A percentile compares a stretch with the other conserved stretches of the same genome.
Conservation (phyloP, 2,113 vertebrate genomes). For the Rhineura floridana region DNA sequence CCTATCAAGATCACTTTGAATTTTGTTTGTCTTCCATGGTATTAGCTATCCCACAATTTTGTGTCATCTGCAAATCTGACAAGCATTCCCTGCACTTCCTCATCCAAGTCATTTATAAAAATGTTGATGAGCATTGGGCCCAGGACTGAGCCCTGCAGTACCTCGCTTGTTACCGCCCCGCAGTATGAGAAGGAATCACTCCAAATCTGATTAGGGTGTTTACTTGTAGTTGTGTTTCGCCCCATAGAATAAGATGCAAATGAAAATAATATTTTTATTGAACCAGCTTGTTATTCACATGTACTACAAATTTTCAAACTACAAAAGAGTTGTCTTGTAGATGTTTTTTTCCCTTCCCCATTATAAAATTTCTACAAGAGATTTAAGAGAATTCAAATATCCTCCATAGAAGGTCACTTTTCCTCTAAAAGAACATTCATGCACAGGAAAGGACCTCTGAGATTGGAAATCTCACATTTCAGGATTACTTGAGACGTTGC, state of each 20-base stretch:
- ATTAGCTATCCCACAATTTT: too few relatives aligned
- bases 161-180: too few relatives aligned
- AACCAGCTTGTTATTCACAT: background rate
- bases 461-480: background rate
- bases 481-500: background rate
- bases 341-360: background rate
- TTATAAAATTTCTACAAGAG: background rate
- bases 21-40: too few relatives aligned
- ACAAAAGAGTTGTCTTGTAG: background rate
- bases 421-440: background rate
- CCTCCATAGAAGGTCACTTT: background rate
- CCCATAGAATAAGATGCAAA: background rate
- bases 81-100: too few relatives aligned
- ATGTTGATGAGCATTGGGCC: too few relatives aligned
- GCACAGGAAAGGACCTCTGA: background rate
- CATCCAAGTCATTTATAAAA: too few relatives aligned
- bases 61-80: too few relatives aligned
- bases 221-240: background rate
- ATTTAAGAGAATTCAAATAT: background rate
- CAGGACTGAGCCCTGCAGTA: too few relatives aligned
- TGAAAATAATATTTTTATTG: background rate
- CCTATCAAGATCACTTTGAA: too few relatives aligned
- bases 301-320: background rate
- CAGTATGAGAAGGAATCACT: too few relatives aligned
- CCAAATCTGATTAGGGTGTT: background rate